Conservation (phyloP, 35 echinoderm and acorn worm species). For the Anneissia japonica region DNA sequence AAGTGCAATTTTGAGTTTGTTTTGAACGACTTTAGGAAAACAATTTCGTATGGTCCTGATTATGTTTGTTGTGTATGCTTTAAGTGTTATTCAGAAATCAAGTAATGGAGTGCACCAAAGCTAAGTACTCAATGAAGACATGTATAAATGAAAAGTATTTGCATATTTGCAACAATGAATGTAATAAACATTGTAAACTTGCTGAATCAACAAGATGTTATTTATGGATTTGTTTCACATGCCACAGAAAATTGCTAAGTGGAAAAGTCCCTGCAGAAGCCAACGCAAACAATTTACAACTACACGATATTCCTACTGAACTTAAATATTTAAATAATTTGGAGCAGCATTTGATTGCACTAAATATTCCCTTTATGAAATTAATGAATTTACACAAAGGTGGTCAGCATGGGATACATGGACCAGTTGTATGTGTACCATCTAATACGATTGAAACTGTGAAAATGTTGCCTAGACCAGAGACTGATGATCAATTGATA, state of each 20-base stretch:
- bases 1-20: not conserved
- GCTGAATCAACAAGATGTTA: constrained; percentile 1
- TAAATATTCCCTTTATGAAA: constrained; percentile 48
- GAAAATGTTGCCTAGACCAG: constrained; percentile 17
- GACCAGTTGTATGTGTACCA: constrained; percentile 57
- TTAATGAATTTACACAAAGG: constrained; percentile 34
- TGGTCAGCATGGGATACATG: constrained; percentile 37
- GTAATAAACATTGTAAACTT: not conserved
- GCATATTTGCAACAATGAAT: constrained; percentile 19
- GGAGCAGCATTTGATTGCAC: constrained; percentile 45
- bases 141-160: constrained; percentile 22
- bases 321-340: constrained; percentile 20
- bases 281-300: constrained; percentile 23
- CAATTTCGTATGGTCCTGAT: constrained; percentile 35
- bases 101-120: constrained; percentile 22
- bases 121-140: constrained; percentile 7
- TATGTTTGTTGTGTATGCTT: constrained; percentile 44
- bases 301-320: constrained; percentile 17
- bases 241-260: constrained; percentile 17
- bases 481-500: constrained; percentile 35
- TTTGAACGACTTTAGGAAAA: constrained; percentile 14
- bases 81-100: constrained; percentile 39
- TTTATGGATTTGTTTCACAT: constrained; percentile 24
- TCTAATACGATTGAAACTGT: constrained; percentile 38
- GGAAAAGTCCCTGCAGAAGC: constrained; percentile 22